phyloP scores from a whole-genome alignment of 2,888 invertebrate genomes.

The Podotricha telesiphe region DNA sequence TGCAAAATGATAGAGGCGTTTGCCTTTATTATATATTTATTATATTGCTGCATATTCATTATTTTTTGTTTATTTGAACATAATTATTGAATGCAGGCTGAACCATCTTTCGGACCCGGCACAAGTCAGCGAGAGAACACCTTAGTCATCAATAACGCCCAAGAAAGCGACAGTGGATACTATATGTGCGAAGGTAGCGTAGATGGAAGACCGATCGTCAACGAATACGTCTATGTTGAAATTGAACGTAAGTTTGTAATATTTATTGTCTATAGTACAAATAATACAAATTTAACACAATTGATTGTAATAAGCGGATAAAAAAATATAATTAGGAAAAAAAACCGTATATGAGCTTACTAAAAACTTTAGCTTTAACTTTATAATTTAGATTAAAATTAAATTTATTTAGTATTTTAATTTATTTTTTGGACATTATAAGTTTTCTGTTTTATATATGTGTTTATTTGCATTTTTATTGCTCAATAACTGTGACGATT shows the following conservation, averaged over 20 bases:
- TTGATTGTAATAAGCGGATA: no score
- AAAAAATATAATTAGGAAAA: background rate
- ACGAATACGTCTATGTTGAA: slow-evolving; percentile 89
- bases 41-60: no score
- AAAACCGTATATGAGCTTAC: no score
- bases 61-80: background rate
- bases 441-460: background rate
- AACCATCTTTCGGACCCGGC: slow-evolving; percentile 81
- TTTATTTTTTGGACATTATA: background rate
- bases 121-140: slow-evolving; percentile 86
- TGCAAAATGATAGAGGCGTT: no score
- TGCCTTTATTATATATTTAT: no score
- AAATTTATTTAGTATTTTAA: no score
- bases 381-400: no score
- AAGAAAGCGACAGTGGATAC: slow-evolving; percentile 90
- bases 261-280: background rate
- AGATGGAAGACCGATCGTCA: slow-evolving; percentile 81
- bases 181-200: slow-evolving; percentile 91
- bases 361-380: no score
- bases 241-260: slow-evolving; percentile 88
- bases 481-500: background rate
- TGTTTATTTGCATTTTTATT: slow-evolving; percentile 8
- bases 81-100: slow-evolving; percentile 54
- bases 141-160: slow-evolving; percentile 86
- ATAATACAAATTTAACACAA: no score